Percentiles rank a stretch among this genome's conserved stretches.
Evolutionary conservation across 2,113 vertebrate genomes (phyloP).

Genomic region (Macquaria australasica): DNA sequence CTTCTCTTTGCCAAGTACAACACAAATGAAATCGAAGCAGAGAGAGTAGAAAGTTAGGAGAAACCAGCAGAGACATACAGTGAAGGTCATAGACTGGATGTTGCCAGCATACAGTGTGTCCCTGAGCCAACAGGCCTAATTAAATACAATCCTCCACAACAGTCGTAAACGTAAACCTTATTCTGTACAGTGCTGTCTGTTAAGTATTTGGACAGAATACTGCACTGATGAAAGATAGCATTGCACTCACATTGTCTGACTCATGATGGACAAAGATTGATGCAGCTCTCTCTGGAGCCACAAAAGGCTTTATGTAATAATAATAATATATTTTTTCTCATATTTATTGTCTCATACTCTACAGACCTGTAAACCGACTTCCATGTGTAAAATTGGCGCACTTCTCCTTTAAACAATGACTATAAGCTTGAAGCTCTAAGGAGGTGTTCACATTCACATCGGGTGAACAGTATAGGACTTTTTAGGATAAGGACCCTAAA

Average conservation of each 20-base stretch:
- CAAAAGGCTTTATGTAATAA: not conserved
- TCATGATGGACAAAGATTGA: no score
- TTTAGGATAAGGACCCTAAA: not conserved
- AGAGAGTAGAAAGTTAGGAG: not conserved
- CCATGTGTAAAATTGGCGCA: not conserved
- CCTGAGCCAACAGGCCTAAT: constrained; percentile 28
- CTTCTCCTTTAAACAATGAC: not conserved
- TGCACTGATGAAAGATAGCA: not conserved
- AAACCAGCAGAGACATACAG: not conserved
- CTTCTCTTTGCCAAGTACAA: not conserved
- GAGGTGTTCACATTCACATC: no score
- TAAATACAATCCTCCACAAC: constrained; percentile 24
- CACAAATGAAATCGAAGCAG: not conserved
- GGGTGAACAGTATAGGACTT: not conserved
- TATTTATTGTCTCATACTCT: no score
- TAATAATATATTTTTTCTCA: no score
- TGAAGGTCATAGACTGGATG: constrained; percentile 46
- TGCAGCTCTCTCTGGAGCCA: not conserved
- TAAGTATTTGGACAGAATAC: not conserved
- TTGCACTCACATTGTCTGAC: not conserved
- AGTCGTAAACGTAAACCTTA: not conserved
- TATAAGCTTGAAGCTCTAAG: not conserved
- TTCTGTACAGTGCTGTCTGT: not conserved
- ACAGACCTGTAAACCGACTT: not conserved
- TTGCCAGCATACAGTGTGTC: constrained; percentile 4